Evolutionary conservation across 2,113 vertebrate species (phyloP).

Genomic region (Natator depressus): DNA sequence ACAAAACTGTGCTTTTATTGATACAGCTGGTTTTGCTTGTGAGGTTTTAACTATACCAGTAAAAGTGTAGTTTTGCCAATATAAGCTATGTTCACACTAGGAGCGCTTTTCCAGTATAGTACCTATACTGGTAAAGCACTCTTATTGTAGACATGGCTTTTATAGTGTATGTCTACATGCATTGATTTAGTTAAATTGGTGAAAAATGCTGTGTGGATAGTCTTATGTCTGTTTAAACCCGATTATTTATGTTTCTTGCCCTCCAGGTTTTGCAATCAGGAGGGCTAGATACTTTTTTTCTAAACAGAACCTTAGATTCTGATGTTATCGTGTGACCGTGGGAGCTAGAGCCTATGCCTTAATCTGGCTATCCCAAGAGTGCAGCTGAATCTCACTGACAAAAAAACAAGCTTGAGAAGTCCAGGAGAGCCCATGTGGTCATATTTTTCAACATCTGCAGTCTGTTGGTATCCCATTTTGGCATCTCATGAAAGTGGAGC

Average conservation of each 20-base stretch:
- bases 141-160: too few relatives aligned
- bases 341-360: conserved; percentile 5
- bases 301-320: neutral
- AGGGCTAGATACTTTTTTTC: neutral
- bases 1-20: too few relatives aligned
- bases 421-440: neutral
- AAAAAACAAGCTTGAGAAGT: neutral
- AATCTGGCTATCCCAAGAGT: neutral
- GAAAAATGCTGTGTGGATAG: neutral
- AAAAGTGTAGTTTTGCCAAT: too few relatives aligned
- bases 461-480: fast-evolving
- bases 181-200: neutral
- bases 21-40: too few relatives aligned
- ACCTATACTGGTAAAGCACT: too few relatives aligned
- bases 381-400: neutral
- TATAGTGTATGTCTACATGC: too few relatives aligned
- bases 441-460: fast-evolving
- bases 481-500: neutral
- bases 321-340: neutral
- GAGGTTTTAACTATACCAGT: too few relatives aligned
- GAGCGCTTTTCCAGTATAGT: too few relatives aligned
- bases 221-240: neutral
- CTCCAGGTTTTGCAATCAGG: conserved; percentile 42
- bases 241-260: conserved; percentile 12
- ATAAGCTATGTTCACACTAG: too few relatives aligned